Base-by-base conservation (phyloP, 2,888 invertebrate genomes). In the Drosophila melanosoma region DNA sequence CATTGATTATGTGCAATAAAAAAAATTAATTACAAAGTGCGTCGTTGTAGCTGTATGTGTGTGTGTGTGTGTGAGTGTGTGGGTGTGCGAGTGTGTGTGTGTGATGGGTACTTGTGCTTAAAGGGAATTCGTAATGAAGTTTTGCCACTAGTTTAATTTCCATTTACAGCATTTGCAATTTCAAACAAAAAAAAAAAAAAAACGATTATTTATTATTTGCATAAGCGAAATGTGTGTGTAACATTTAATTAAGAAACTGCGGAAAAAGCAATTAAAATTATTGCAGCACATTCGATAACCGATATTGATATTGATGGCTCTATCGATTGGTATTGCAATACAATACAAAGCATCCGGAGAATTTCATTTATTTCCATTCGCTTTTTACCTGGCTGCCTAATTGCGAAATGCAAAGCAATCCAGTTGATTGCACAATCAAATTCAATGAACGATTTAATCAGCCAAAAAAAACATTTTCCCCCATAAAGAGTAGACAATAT, bases 91-190 rank as follows among this genome's bases (percentile, higher is more conserved):
- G 45, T 48, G 51, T 38, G 52, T 35, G 53, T 63, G 82, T 51
- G 42, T 53, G 29, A 62, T 38, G 42, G 63, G 35, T 40, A 26
- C 35, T 40, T 40, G 67, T 54, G 65, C 56, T 70, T 73, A 66
- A 79, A 77, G 61, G 53, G 70, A 77, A 89, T 83, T 67, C 67
- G 58, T 76, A 79, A 79, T 79, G 74, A 88, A 76, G 76, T 73
- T 71, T 71, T 71, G 57, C 67, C 57, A 57, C 59, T 58, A 60
- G 49, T 69, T 62, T 66, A 63, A 52, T 42, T 38, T 74, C 57
- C 17, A n/a, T 74, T 63, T 15, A n/a, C 36, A 54, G 23, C 33
- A 15, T 54, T 36, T 56, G 62, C 69, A 61, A 32, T 67, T 62
- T 33, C 20, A 52, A 57, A 61, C 52, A 49, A 26, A 74, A 60